Base-by-base conservation (phyloP, 2,888 invertebrate species). In the Branchipolynoe longqiensis region DNA sequence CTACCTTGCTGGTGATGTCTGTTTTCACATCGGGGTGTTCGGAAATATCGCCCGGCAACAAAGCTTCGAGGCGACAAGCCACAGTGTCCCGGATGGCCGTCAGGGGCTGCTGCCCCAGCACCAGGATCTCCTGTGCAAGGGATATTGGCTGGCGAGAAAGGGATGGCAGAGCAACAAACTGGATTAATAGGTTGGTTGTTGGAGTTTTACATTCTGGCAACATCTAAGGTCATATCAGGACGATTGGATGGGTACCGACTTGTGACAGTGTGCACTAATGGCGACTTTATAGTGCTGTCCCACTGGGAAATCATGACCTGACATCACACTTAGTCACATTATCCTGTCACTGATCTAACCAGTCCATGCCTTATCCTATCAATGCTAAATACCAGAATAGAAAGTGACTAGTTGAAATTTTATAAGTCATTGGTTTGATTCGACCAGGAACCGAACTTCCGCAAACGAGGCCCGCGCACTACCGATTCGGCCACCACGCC, bases 1-100 rank as follows among this genome's bases (percentile, higher is more conserved):
- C n/a, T 88, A 94, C 94, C 91, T 92, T 92, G 6, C 93, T 91
- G 69, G 88, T 89, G 28, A 84, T 85, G 12, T 90, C 89, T 25
- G 85, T 58, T 14, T 88, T 89, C 14, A 89, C 73, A 58, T 92
- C 90, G 0, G 94, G 94, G 87, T 92, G 90, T 22, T 92, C 90
- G 89, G 94, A 94, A 84, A 92, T 91, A 85, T 95, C 95, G 56
- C 94, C 93, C n/a, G 93, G 90, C 14, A 93, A 90, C 6, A 92
- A 90, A 33, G 92, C 91, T 92, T 98, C 97, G 88, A 96, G 95
- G 81, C 95, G 93, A 92, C 98, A 98, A 28, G 94, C 94, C 88
- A 98, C 96, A 89, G 95, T 95, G 91, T 97, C 97, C 1, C 96
- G 95, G 58, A 98, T 94, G 74, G 95, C 95, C n/a, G 95, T 94